These are phyloP conservation scores for Chrysodeixis includens DNA, from an alignment of 2,888 invertebrate genomes.

Conservation along the genomic window DNA sequence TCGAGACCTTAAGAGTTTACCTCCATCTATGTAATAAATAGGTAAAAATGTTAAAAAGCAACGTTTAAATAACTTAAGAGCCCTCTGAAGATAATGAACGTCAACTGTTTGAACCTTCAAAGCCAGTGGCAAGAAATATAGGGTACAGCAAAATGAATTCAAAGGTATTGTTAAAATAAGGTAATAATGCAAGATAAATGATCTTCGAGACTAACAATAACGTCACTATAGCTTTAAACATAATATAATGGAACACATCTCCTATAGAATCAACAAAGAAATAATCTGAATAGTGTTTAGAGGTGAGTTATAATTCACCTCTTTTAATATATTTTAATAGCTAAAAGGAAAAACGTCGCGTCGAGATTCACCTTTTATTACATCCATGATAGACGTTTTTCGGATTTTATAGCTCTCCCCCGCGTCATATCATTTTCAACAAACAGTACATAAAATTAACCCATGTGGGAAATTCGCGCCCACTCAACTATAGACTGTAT, in stretches of 20 bases:
- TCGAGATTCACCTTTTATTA: slow-evolving; percentile 12
- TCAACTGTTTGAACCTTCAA: background rate
- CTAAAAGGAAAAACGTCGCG: slow-evolving; percentile 14
- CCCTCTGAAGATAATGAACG: too few species aligned
- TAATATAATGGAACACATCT: slow-evolving; percentile 12
- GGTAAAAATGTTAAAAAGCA: too few species aligned
- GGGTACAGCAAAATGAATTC: background rate
- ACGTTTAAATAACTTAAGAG: too few species aligned
- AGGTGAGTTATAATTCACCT: slow-evolving; percentile 22
- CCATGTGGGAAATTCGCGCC: slow-evolving; percentile 6
- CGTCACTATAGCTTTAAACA: background rate
- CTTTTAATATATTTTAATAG: slow-evolving; percentile 17
- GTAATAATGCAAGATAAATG: slow-evolving; percentile 6
- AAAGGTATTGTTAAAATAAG: background rate
- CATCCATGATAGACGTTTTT: slow-evolving; percentile 16
- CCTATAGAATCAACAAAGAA: slow-evolving; percentile 13
- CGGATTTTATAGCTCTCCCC: slow-evolving; percentile 25
- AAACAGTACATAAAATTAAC: slow-evolving; percentile 19
- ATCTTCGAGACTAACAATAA: background rate
- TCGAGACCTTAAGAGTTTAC: too few species aligned
- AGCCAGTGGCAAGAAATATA: background rate
- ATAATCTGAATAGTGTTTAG: slow-evolving; percentile 4
- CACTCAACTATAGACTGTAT: slow-evolving; percentile 14
- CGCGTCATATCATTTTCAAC: slow-evolving; percentile 27
- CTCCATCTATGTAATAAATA: too few species aligned